Evolutionary conservation across 2,797 vertebrate species (phyloP).

Genomic region (Rhabdomys pumilio): DNA sequence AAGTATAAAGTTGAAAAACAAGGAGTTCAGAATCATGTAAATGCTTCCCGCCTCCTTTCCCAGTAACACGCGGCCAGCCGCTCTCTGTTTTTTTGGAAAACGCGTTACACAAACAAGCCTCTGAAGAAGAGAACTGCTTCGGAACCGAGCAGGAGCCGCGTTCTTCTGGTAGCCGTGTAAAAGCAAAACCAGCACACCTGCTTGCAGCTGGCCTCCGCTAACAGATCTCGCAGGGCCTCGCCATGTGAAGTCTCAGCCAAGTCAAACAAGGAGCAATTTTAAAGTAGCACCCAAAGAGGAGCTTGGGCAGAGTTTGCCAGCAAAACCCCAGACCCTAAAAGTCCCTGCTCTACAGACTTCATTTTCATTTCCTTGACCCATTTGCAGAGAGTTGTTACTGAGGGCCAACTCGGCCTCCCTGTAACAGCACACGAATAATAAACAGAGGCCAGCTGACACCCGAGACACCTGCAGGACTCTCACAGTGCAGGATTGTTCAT

Average conservation of each 20-base stretch:
- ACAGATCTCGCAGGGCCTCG: conserved; percentile 84
- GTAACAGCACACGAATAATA: conserved; percentile 92
- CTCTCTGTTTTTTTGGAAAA: conserved; percentile 79
- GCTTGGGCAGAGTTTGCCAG: conserved; percentile 86
- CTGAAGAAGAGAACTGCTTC: conserved; percentile 79
- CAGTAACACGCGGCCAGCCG: background rate
- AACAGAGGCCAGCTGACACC: conserved; percentile 93
- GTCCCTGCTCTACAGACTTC: conserved; percentile 90
- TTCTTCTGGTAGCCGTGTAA: conserved; percentile 78
- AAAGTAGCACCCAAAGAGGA: conserved; percentile 91
- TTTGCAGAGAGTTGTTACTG: conserved; percentile 93
- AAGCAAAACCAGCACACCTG: conserved; percentile 89
- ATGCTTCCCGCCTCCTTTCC: conserved; percentile 80
- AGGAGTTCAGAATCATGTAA: conserved; percentile 81
- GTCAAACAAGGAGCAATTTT: conserved; percentile 91
- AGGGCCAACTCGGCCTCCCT: conserved; percentile 91
- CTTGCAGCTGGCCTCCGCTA: conserved; percentile 86
- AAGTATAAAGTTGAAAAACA: conserved; percentile 64
- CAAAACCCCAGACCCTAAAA: conserved; percentile 90
- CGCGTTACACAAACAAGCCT: conserved; percentile 83
- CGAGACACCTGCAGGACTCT: conserved; percentile 93
- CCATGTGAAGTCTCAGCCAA: conserved; percentile 92
- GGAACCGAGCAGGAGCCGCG: conserved; percentile 82
- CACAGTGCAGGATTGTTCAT: conserved; percentile 94
- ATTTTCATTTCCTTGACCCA: conserved; percentile 95